Percentiles rank a stretch among this genome's conserved stretches.
phyloP scores from a whole-genome alignment of 2,797 vertebrate genomes.

The Pyrocephalus nanus region DNA sequence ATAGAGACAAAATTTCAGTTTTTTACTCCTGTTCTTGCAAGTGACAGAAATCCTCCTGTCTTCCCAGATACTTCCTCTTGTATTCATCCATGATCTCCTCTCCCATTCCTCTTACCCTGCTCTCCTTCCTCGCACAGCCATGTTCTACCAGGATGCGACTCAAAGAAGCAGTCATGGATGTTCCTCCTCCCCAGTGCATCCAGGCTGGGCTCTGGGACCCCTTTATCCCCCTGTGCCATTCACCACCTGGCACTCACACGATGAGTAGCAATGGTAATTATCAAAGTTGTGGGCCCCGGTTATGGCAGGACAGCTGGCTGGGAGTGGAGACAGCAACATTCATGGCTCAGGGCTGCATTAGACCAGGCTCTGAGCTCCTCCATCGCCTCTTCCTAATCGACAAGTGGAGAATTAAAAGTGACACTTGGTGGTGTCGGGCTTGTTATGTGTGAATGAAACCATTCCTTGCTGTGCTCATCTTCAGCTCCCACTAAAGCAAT shows the following conservation, averaged over 20 bases:
- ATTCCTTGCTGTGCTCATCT: background rate
- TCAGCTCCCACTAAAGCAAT: conserved; percentile 1
- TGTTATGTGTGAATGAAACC: background rate
- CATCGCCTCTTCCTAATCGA: background rate
- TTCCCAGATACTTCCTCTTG: background rate
- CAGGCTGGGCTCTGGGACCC: background rate
- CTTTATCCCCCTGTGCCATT: rapidly evolving
- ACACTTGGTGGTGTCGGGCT: background rate
- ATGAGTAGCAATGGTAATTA: background rate
- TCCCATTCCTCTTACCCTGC: background rate
- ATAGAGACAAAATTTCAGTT: background rate
- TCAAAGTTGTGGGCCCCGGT: background rate
- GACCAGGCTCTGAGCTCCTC: background rate
- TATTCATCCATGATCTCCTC: background rate
- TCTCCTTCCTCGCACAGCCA: background rate
- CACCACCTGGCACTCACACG: background rate
- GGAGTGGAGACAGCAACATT: background rate
- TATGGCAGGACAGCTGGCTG: background rate
- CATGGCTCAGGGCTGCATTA: rapidly evolving
- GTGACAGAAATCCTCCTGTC: background rate
- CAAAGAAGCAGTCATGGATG: rapidly evolving
- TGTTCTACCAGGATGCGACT: background rate
- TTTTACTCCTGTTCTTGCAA: background rate
- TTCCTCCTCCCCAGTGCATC: background rate
- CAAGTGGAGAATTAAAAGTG: background rate